Evolutionary conservation across 1,140 invertebrate genomes (phyloP).

Genomic region (Onthophagus taurus): DNA sequence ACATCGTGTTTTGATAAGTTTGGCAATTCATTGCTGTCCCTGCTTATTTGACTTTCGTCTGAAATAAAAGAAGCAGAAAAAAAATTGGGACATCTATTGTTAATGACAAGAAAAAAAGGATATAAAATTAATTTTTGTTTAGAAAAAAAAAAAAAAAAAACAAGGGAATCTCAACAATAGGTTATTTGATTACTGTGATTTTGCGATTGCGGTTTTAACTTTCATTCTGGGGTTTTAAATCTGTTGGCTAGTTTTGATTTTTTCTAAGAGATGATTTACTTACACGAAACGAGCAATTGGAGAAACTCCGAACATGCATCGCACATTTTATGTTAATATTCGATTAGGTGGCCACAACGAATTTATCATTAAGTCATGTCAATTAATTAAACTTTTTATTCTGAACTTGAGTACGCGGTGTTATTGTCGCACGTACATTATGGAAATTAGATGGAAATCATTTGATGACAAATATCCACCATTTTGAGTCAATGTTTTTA

Average conservation of each 20-base stretch:
- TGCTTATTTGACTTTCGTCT: slow-evolving; percentile 35
- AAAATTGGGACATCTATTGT: slow-evolving; percentile 4
- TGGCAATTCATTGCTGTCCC: slow-evolving; percentile 31
- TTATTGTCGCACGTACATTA: slow-evolving; percentile 21
- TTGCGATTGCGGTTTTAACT: slow-evolving; percentile 5
- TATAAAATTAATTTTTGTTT: background rate
- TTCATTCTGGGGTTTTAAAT: background rate
- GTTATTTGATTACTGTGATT: background rate
- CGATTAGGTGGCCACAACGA: slow-evolving; percentile 26
- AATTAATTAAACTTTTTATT: slow-evolving; percentile 13
- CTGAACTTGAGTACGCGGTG: slow-evolving; percentile 5
- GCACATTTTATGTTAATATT: slow-evolving; percentile 65
- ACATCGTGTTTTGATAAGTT: slow-evolving; percentile 32
- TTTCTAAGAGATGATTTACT: slow-evolving; percentile 34
- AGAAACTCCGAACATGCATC: slow-evolving; percentile 71
- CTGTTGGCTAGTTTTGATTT: slow-evolving; percentile 4
- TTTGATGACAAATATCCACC: slow-evolving; percentile 30
- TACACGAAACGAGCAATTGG: slow-evolving; percentile 66
- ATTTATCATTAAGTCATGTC: slow-evolving; percentile 14
- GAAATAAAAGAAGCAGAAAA: slow-evolving; percentile 18
- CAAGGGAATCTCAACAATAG: slow-evolving; percentile 3
- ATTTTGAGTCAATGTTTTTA: slow-evolving; percentile 37
- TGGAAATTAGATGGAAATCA: slow-evolving; percentile 21
- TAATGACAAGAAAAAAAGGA: slow-evolving; percentile 8
- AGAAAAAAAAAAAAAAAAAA: slow-evolving; percentile 12